Evolutionary conservation across 2,113 vertebrate genomes (phyloP).

Genomic region (Trichomycterus rosablanca): DNA sequence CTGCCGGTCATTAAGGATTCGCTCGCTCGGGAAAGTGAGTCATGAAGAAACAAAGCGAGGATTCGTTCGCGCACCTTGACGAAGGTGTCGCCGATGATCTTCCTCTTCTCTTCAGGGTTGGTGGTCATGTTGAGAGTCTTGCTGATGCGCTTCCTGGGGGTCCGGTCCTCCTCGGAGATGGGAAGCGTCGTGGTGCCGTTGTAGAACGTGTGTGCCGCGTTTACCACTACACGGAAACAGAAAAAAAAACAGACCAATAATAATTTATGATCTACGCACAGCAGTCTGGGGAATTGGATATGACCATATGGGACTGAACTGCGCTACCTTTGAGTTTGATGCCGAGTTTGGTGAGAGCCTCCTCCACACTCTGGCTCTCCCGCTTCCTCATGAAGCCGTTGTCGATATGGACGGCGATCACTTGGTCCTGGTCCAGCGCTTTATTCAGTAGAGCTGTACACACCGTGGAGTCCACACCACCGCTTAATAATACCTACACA

Average conservation of each 20-base stretch:
- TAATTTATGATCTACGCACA: background rate
- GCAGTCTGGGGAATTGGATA: background rate
- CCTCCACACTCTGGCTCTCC: conserved; percentile 94
- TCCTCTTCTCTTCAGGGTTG: conserved; percentile 96
- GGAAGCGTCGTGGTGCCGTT: conserved; percentile 97
- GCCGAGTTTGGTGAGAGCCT: conserved; percentile 91
- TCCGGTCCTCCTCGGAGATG: conserved; percentile 96
- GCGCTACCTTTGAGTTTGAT: conserved; percentile 90
- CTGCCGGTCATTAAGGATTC: too few relatives aligned
- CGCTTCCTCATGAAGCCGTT: conserved; percentile 98
- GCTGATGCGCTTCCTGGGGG: conserved; percentile 95
- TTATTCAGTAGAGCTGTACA: conserved; percentile 95
- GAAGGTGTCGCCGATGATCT: conserved; percentile 98
- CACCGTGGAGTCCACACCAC: conserved; percentile 95
- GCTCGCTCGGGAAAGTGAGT: too few relatives aligned
- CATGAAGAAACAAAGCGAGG: too few relatives aligned
- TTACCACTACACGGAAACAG: conserved; percentile 76
- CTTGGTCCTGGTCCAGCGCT: conserved; percentile 86
- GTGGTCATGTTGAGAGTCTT: conserved; percentile 99
- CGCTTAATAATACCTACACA: conserved; percentile 87
- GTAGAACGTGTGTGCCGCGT: conserved; percentile 96
- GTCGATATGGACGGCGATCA: conserved; percentile 97
- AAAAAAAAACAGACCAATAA: too few relatives aligned
- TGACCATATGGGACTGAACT: background rate
- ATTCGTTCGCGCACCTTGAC: conserved; percentile 79